Percentiles rank a stretch among this genome's conserved stretches.
These are phyloP conservation scores for Danio albolineatus DNA, from an alignment of 2,797 vertebrate species.

Conservation along the genomic window DNA sequence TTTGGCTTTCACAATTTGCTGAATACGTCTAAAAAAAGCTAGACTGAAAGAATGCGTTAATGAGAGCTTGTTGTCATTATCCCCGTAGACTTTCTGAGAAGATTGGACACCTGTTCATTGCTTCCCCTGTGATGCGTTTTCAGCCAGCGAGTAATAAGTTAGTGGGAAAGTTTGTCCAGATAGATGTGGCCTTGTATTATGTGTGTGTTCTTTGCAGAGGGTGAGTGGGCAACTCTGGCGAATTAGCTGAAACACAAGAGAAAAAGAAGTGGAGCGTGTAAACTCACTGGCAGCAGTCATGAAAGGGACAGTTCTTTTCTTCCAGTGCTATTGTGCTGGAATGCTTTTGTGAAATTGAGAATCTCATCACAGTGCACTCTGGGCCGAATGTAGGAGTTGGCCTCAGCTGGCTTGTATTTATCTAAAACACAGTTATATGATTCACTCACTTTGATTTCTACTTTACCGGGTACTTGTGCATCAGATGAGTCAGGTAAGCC, in stretches of 20 bases:
- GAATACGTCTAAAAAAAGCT: constrained; percentile 7
- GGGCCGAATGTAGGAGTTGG: constrained; percentile 51
- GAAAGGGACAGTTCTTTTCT: constrained; percentile 53
- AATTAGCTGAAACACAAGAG: constrained; percentile 54
- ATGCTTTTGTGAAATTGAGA: constrained; percentile 53
- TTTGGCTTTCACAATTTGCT: constrained; percentile 12
- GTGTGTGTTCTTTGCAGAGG: constrained; percentile 52
- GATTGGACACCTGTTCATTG: constrained; percentile 57
- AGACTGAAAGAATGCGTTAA: constrained; percentile 29
- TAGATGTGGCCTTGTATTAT: constrained; percentile 50
- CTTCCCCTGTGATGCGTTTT: constrained; percentile 42
- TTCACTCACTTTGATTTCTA: constrained; percentile 33
- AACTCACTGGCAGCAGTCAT: constrained; percentile 52
- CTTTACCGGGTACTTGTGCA: neutral
- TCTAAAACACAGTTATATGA: constrained; percentile 19
- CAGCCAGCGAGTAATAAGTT: constrained; percentile 48
- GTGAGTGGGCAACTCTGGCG: constrained; percentile 52
- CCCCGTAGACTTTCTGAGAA: constrained; percentile 30
- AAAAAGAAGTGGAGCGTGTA: constrained; percentile 52
- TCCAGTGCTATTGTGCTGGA: constrained; percentile 45
- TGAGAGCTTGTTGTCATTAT: constrained; percentile 51
- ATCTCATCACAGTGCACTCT: constrained; percentile 51
- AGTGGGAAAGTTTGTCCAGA: constrained; percentile 43
- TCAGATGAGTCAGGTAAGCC: neutral
- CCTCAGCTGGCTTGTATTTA: constrained; percentile 45